Conservation (phyloP, 2,113 vertebrate species). For the Varanus komodoensis region DNA sequence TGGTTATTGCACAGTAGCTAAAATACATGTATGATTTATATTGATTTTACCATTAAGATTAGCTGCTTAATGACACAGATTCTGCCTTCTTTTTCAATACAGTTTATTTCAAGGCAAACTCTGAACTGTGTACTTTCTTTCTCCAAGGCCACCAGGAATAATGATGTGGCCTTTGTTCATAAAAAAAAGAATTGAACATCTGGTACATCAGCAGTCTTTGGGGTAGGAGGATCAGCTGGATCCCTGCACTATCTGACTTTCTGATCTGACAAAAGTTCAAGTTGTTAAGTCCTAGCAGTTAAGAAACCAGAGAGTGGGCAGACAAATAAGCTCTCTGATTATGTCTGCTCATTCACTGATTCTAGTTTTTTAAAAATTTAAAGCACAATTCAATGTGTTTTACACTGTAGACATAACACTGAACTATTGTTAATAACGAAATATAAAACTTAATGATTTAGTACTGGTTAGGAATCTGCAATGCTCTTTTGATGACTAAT, state of each 20-base stretch:
- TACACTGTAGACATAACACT: background rate
- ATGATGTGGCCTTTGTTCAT: background rate
- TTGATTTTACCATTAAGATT: conserved; percentile 63
- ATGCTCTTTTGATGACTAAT: too few species aligned
- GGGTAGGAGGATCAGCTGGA: background rate
- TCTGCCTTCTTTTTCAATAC: background rate
- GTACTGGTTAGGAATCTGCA: background rate
- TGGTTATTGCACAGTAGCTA: conserved; percentile 20
- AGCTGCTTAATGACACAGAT: conserved; percentile 54
- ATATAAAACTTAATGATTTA: background rate
- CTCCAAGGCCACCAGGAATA: background rate
- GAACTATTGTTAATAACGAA: background rate
- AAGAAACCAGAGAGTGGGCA: conserved; percentile 21
- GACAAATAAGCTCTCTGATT: background rate
- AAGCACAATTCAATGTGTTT: background rate
- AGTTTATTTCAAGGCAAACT: conserved; percentile 22
- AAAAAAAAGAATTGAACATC: background rate
- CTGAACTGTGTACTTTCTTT: background rate
- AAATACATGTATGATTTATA: conserved; percentile 55
- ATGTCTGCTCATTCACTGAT: background rate
- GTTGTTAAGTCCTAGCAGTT: background rate
- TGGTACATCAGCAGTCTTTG: fast-evolving
- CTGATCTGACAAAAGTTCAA: background rate
- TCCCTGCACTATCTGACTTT: background rate
- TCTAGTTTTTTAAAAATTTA: background rate